phyloP scores from a whole-genome alignment of 2,888 invertebrate genomes.

The Athalia cordata region DNA sequence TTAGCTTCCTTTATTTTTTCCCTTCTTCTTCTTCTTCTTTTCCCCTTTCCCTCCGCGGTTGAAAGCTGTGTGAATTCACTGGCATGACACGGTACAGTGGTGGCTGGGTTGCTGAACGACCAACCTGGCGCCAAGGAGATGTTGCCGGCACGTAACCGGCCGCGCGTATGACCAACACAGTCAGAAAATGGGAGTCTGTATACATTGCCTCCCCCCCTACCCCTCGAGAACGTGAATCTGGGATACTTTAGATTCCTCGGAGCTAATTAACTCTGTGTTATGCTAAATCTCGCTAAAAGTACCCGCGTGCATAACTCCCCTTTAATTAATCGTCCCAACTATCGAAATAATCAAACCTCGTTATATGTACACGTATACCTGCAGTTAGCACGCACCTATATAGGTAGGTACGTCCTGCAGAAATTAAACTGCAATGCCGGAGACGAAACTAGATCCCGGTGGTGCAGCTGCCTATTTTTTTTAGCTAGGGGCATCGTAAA shows the following conservation, averaged over 20 bases:
- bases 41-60: not conserved
- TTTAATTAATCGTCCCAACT: constrained; percentile 35
- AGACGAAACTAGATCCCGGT: no score
- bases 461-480: not conserved
- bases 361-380: not conserved
- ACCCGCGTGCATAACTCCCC: constrained; percentile 50
- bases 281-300: constrained; percentile 70
- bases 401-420: constrained; percentile 2
- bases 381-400: not conserved
- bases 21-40: not conserved
- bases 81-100: constrained; percentile 34
- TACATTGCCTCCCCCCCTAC: not conserved
- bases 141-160: constrained; percentile 61
- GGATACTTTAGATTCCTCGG: constrained; percentile 70
- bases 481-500: not conserved
- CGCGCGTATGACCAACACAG: constrained; percentile 44
- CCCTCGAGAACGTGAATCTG: constrained; percentile 39
- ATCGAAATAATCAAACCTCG: constrained; percentile 37
- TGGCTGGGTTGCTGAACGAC: constrained; percentile 59
- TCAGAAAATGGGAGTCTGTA: constrained; percentile 13
- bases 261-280: constrained; percentile 72
- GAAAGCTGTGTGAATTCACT: constrained; percentile 32
- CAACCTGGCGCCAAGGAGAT: constrained; percentile 69
- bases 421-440: no score
- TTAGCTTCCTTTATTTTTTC: not conserved